Conservation (phyloP, 2,797 vertebrate species). For the Sorex maritimensis region DNA sequence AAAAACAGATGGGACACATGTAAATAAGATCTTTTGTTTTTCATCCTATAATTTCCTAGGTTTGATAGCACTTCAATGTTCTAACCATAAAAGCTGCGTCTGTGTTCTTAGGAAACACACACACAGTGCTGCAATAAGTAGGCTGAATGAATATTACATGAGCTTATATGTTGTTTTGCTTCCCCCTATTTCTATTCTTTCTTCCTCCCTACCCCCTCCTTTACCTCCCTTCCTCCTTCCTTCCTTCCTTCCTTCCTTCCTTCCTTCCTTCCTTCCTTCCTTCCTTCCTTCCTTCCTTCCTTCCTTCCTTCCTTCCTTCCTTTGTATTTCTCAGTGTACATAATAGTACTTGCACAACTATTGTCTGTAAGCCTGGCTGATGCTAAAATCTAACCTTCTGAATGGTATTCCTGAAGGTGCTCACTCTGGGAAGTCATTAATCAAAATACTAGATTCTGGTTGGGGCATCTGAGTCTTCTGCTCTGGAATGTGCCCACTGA, state of each 20-base stretch:
- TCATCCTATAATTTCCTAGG: constrained; percentile 76
- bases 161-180: constrained; percentile 28
- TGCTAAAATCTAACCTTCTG: constrained; percentile 7
- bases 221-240: too few relatives aligned
- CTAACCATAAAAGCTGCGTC: constrained; percentile 81
- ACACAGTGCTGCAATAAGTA: constrained; percentile 56
- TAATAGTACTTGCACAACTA: background rate
- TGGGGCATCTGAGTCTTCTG: background rate
- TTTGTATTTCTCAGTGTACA: constrained; percentile 5
- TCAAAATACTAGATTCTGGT: background rate
- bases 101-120: constrained; percentile 44
- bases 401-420: background rate
- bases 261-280: too few relatives aligned
- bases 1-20: constrained; percentile 78
- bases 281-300: too few relatives aligned
- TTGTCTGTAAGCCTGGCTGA: background rate
- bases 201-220: too few relatives aligned
- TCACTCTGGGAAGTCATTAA: background rate
- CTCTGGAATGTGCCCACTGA: too few relatives aligned
- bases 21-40: constrained; percentile 76
- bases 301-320: too few relatives aligned
- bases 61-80: constrained; percentile 82
- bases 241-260: too few relatives aligned
- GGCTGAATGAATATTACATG: constrained; percentile 44
- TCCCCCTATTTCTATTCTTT: too few relatives aligned